Evolutionary conservation across 2,888 invertebrate species (phyloP).

Genomic region (Diplolepis rosae): DNA sequence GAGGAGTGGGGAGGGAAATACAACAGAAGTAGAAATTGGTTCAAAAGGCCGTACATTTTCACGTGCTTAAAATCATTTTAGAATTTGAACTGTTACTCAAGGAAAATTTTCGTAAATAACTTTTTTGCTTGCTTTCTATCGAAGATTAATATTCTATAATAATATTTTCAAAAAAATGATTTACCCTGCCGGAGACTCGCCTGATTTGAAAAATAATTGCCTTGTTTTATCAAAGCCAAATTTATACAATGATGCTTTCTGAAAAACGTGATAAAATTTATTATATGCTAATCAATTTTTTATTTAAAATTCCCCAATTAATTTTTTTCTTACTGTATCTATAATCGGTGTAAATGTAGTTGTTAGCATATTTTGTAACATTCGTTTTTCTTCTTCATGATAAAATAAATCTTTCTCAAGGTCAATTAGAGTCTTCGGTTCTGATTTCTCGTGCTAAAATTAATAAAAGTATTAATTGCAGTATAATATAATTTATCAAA

Average conservation of each 20-base stretch:
- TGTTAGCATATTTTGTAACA: neutral
- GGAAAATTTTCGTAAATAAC: neutral
- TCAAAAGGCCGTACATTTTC: neutral
- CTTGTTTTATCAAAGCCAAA: neutral
- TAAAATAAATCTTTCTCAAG: constrained; percentile 13
- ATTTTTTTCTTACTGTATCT: neutral
- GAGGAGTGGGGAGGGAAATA: neutral
- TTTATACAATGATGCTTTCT: neutral
- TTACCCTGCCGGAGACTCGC: neutral
- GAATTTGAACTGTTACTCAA: neutral
- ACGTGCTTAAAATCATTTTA: neutral
- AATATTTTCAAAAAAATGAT: neutral
- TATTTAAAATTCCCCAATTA: neutral
- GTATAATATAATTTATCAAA: neutral
- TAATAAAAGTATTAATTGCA: neutral
- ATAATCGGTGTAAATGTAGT: neutral
- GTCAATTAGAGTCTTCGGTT: neutral
- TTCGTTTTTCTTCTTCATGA: constrained; percentile 17
- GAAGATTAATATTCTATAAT: neutral
- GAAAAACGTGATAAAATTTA: neutral
- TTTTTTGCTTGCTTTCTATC: neutral
- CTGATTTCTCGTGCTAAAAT: neutral
- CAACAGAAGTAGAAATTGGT: too few relatives aligned
- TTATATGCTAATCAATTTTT: neutral
- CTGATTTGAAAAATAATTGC: constrained; percentile 15